Evolutionary conservation across 2,888 invertebrate genomes (phyloP).

Genomic region (Diachrysia chrysitis): DNA sequence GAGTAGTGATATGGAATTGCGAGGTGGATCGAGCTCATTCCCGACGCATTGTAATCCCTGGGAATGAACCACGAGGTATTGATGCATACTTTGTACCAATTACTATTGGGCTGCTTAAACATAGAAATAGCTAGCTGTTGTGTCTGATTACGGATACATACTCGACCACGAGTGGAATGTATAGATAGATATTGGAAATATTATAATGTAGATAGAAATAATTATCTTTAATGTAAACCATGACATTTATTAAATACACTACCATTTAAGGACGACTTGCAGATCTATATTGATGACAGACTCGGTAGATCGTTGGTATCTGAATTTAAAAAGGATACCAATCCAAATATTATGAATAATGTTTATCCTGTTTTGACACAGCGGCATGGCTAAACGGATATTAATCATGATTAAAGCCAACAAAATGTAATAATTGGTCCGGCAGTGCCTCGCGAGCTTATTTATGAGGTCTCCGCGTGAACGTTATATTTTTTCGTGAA

Average conservation of each 20-base stretch:
- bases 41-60: constrained; percentile 72
- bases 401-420: constrained; percentile 82
- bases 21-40: constrained; percentile 65
- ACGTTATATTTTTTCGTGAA: constrained; percentile 75
- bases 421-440: constrained; percentile 80
- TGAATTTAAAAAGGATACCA: constrained; percentile 50
- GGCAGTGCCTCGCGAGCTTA: constrained; percentile 78
- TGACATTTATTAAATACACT: no score
- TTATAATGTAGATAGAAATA: neutral
- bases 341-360: constrained; percentile 15
- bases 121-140: constrained; percentile 65
- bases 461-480: constrained; percentile 77
- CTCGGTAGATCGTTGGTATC: neutral
- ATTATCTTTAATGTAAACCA: neutral
- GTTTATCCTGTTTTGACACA: constrained; percentile 63
- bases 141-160: constrained; percentile 57
- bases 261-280: neutral
- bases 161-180: constrained; percentile 52
- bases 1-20: constrained; percentile 76
- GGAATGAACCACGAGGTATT: constrained; percentile 66
- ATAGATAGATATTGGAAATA: constrained; percentile 5
- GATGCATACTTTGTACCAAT: constrained; percentile 62
- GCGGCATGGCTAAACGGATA: constrained; percentile 65
- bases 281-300: constrained; percentile 12
- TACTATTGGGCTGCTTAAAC: constrained; percentile 62